Evolutionary conservation across 2,113 vertebrate genomes (phyloP).

Genomic region (Hippocampus comes): DNA sequence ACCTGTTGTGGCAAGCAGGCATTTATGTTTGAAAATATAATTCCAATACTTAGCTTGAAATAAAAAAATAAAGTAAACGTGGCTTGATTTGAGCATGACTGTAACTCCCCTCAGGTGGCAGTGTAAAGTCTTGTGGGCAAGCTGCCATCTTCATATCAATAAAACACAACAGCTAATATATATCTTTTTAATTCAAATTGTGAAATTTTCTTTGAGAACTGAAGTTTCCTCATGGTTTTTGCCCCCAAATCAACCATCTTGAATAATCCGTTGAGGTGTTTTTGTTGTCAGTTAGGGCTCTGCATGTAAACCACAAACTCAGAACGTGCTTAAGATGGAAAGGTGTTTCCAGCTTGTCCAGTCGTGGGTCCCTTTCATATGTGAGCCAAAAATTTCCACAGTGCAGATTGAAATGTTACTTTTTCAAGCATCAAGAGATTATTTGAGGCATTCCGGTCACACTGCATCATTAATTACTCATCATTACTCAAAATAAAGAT

Average conservation of each 20-base stretch:
- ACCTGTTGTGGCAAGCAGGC: conserved; percentile 63
- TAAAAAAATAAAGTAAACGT: conserved; percentile 71
- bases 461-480: background rate
- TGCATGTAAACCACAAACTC: conserved; percentile 7
- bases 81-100: conserved; percentile 51
- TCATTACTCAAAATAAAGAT: conserved; percentile 6
- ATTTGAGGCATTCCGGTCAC: conserved; percentile 1
- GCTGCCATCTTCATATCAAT: conserved; percentile 51
- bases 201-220: conserved; percentile 13
- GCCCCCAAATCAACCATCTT: background rate
- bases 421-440: conserved; percentile 13
- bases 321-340: conserved; percentile 9
- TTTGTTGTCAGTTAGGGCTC: conserved; percentile 11
- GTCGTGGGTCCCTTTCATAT: background rate
- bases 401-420: conserved; percentile 3
- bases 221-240: conserved; percentile 9
- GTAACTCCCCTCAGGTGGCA: conserved; percentile 59
- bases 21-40: conserved; percentile 67
- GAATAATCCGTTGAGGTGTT: conserved; percentile 1
- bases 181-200: conserved; percentile 29
- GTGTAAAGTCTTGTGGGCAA: conserved; percentile 64
- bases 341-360: conserved; percentile 11
- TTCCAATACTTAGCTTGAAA: conserved; percentile 49
- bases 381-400: conserved; percentile 11
- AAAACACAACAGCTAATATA: conserved; percentile 31